A percentile compares a stretch with the other conserved stretches of the same genome.
Evolutionary conservation across 2,113 vertebrate species (phyloP).

Genomic region (Macaca fascicularis): DNA sequence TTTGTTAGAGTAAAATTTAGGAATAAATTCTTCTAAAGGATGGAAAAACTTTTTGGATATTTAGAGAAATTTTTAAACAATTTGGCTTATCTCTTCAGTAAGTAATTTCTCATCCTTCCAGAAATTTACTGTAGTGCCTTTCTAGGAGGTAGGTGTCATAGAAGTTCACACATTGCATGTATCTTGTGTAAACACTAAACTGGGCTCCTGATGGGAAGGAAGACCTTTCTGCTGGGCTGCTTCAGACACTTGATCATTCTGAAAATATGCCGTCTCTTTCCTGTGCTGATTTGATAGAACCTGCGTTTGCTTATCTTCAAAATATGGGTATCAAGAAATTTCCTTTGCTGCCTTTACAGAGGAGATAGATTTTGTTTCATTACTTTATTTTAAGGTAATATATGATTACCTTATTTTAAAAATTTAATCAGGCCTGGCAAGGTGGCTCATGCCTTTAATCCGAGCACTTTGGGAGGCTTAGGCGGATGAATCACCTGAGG

Average conservation of each 20-base stretch:
- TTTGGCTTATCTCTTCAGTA: not conserved
- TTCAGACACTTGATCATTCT: not conserved
- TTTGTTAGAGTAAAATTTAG: not conserved
- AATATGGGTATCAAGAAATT: not conserved
- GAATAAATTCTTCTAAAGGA: not conserved
- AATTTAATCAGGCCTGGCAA: not conserved
- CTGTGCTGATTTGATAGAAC: not conserved
- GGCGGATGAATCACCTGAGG: no score
- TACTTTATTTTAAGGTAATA: not conserved
- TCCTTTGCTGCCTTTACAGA: not conserved
- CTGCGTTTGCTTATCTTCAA: not conserved
- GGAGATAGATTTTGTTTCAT: not conserved
- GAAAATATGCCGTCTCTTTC: not conserved
- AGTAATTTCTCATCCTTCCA: not conserved
- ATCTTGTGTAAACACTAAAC: not conserved
- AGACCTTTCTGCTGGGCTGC: no score
- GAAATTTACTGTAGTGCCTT: not conserved
- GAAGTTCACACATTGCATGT: not conserved
- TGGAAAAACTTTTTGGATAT: not conserved
- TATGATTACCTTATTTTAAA: not conserved
- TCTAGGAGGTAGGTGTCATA: not conserved
- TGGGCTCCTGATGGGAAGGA: not conserved
- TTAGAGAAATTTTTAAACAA: not conserved
- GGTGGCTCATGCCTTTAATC: no score
- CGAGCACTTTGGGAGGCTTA: no score